A percentile compares a stretch with the other conserved stretches of the same genome.
phyloP scores from a whole-genome alignment of 1,140 invertebrate species.

The Paraescarpia echinospica region DNA sequence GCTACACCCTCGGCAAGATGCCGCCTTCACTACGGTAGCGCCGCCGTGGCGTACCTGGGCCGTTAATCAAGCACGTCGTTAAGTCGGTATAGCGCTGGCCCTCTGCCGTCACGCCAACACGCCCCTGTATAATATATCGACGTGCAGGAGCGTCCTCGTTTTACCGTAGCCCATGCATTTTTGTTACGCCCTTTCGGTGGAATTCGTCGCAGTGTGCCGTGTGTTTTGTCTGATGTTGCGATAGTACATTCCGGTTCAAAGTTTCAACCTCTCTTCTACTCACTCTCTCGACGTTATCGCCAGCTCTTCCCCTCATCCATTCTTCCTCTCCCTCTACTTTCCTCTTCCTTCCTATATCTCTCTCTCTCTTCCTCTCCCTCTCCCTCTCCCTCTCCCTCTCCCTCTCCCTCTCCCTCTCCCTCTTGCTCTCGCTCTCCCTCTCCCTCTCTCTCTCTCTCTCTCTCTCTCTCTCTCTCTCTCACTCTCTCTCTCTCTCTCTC shows the following conservation, averaged over 20 bases:
- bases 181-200: too few relatives aligned
- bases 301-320: too few relatives aligned
- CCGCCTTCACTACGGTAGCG: neutral
- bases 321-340: neutral
- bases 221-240: neutral
- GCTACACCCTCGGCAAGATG: neutral
- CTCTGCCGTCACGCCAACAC: neutral
- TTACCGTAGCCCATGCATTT: too few relatives aligned
- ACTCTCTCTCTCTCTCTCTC: slow-evolving; percentile 20
- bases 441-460: neutral
- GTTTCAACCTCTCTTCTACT: neutral
- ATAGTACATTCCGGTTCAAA: neutral
- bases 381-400: neutral
- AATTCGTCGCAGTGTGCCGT: neutral
- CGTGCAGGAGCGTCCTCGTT: neutral
- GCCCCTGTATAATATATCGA: neutral
- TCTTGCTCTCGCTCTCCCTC: too few relatives aligned
- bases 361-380: neutral
- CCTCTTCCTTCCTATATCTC: neutral
- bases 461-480: slow-evolving; percentile 14
- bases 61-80: neutral
- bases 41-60: neutral
- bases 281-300: neutral
- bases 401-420: neutral
- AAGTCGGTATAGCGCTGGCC: neutral